phyloP scores from a whole-genome alignment of 2,797 vertebrate species.

The Micrastur ruficollis region DNA sequence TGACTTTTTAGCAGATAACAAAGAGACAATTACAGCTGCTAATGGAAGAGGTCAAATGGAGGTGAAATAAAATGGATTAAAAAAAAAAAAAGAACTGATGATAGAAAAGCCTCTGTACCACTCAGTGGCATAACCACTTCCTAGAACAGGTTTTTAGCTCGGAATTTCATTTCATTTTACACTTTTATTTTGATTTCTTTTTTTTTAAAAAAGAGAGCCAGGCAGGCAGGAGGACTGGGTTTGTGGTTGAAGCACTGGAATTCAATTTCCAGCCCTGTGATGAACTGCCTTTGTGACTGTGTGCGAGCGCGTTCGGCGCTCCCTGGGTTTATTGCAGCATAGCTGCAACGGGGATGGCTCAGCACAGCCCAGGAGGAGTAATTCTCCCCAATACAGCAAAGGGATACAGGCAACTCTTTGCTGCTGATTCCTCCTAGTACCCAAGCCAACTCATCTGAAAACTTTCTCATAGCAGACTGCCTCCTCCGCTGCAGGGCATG shows the following conservation, averaged over 20 bases:
- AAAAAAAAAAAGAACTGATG: not conserved
- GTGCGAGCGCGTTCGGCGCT: rapidly evolving
- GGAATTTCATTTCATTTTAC: not conserved
- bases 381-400: not conserved
- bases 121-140: not conserved
- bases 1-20: conserved; percentile 4
- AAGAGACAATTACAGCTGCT: conserved; percentile 23
- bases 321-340: not conserved
- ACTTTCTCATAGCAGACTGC: not conserved
- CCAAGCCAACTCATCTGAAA: not conserved
- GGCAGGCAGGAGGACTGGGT: not conserved
- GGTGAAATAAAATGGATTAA: conserved; percentile 15
- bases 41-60: conserved; percentile 2
- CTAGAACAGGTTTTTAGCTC: not conserved
- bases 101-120: not conserved
- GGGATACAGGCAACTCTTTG: not conserved
- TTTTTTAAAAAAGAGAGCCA: not conserved
- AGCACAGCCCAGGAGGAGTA: not conserved
- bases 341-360: not conserved
- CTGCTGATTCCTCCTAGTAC: not conserved
- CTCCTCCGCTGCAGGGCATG: not conserved
- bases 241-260: not conserved
- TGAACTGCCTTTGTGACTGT: not conserved
- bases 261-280: not conserved
- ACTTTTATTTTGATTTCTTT: not conserved